phyloP scores from a whole-genome alignment of 2,797 vertebrate genomes.

The Molothrus ater region DNA sequence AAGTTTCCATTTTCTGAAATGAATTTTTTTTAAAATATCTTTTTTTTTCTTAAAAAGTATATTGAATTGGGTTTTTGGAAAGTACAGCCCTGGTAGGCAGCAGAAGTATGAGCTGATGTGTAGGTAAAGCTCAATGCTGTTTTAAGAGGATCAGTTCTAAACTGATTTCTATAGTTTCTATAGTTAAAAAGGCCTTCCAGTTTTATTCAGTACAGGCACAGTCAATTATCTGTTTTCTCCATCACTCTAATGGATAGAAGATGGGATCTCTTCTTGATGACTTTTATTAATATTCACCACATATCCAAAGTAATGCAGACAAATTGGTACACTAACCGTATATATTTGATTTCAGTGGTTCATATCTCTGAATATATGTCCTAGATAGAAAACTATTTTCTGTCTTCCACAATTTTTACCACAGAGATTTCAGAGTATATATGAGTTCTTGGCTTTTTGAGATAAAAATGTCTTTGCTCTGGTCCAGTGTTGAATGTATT shows the following conservation, averaged over 20 bases:
- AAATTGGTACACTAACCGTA: background rate
- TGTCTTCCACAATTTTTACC: background rate
- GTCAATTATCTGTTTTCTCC: background rate
- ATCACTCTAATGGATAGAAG: background rate
- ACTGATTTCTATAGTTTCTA: background rate
- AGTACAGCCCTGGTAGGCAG: background rate
- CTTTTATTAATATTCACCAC: background rate
- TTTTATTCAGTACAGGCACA: background rate
- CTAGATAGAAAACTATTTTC: background rate
- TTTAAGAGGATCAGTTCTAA: background rate
- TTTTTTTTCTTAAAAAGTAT: background rate
- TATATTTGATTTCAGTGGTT: background rate
- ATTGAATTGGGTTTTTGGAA: background rate
- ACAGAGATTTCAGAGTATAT: background rate
- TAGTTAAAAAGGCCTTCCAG: background rate
- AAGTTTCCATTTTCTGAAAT: background rate
- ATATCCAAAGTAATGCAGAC: background rate
- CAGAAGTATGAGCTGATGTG: background rate
- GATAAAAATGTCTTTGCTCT: background rate
- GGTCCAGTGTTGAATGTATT: background rate
- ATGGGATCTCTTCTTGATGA: background rate
- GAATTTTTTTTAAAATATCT: background rate
- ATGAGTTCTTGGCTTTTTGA: background rate
- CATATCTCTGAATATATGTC: background rate
- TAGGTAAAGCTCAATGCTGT: background rate